Evolutionary conservation across 2,797 vertebrate genomes (phyloP).

Genomic region (Buphagus erythrorhynchus): DNA sequence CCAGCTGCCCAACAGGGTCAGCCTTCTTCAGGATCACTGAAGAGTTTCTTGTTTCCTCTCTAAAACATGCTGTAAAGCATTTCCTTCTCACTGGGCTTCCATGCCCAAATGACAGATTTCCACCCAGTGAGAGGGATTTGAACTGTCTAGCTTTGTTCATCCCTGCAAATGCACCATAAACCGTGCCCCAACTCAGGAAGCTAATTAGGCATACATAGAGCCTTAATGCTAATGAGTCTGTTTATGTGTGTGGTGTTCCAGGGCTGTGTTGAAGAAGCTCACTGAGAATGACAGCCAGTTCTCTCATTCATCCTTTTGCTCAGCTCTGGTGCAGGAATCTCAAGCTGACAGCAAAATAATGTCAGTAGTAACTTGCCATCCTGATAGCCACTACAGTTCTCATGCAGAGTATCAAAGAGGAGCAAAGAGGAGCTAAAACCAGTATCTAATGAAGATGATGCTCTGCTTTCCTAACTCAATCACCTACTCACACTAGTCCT

Average conservation of each 20-base stretch:
- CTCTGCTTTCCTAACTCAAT: not conserved
- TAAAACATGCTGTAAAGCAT: not conserved
- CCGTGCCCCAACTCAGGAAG: not conserved
- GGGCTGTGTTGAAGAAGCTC: not conserved
- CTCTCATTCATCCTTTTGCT: not conserved
- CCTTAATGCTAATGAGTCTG: not conserved
- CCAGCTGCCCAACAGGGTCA: not conserved
- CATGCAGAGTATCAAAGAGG: accelerated
- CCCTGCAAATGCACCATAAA: not conserved
- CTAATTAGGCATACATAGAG: slow-evolving; percentile 3
- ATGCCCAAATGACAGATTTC: slow-evolving; percentile 9
- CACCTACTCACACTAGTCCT: not conserved
- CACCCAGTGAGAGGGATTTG: not conserved
- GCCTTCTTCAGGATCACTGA: not conserved
- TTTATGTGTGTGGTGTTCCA: not conserved
- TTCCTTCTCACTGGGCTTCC: not conserved
- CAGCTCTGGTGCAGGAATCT: not conserved
- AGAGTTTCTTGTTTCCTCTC: not conserved
- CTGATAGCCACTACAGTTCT: not conserved
- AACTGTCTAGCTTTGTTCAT: slow-evolving; percentile 1
- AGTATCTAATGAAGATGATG: not conserved
- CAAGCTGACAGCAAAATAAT: not conserved
- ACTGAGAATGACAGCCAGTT: not conserved
- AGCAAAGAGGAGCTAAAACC: not conserved
- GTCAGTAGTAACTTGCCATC: not conserved